Evolutionary conservation across 2,888 invertebrate genomes (phyloP), one percentile per base, ranked within the genome.

Genomic region (Arrhopalites spinosus): DNA sequence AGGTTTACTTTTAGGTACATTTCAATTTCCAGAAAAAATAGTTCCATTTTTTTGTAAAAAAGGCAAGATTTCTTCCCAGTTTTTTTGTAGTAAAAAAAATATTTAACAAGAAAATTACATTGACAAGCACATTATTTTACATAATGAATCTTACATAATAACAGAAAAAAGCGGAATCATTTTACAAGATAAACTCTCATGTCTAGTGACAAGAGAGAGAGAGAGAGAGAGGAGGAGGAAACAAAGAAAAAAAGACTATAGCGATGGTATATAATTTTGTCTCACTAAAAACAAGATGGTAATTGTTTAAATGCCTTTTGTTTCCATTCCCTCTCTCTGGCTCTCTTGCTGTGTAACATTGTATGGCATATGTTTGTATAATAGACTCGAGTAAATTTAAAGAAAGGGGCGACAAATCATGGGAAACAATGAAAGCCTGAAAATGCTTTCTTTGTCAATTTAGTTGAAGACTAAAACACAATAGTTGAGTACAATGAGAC

Each of bases 401-500:
- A 50, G 20, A 67, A 50, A 50, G 68, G n/a, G 25, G 53, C 50
- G 25, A 50, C 50, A 68, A 50, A 68, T 68, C 29, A 68, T 50
- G 15, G 50, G n/a, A 29, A 68, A 29, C 8, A 36, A 68, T 23
- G n/a, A 45, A 17, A 68, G 50, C 8, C 20, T 68, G 17, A 68
- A 27, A 29, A 50, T 47, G 50, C 68, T 68, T 25, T 68, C 50
- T 68, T 68, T 68, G 68, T 68, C 50, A 68, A 29, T 64, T 17
- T 64, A 68, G 3, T 68, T 50, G 23, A 68, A 15, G 25, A 45
- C 67, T 29, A 5, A 30, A 2, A 25, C 61, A 66, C 30, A 36
- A 36, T 20, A 7, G 66, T 66, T 73, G 73, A 73, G 75, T 75
- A 78, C 77, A 78, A 70, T 77, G 76, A 77, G 71, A 77, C 72